These are phyloP conservation scores for Eustalomyia histrio DNA, from an alignment of 2,888 invertebrate species.

Conservation along the genomic window DNA sequence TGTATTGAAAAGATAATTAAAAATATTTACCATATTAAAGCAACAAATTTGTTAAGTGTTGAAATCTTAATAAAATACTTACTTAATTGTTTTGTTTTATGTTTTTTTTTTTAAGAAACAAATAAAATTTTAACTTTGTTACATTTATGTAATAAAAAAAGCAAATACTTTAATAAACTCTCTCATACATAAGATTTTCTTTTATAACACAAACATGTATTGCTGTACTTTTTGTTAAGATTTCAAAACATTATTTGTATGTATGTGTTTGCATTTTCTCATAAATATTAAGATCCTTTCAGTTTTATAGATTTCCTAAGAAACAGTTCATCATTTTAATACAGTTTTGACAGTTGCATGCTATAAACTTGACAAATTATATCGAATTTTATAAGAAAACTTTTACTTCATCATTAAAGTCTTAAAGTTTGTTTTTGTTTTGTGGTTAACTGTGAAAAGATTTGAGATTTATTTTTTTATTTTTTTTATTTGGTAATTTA, in stretches of 20 bases:
- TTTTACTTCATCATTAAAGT: constrained; percentile 31
- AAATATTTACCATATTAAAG: constrained; percentile 5
- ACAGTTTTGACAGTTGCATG: constrained; percentile 58
- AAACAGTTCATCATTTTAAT: constrained; percentile 56
- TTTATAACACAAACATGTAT: neutral
- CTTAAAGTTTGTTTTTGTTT: constrained; percentile 40
- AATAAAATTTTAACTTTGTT: constrained; percentile 5
- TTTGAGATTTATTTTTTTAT: constrained; percentile 5
- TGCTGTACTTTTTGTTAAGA: neutral
- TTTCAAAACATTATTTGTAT: neutral
- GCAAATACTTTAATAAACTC: neutral
- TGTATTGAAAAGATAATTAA: constrained; percentile 41
- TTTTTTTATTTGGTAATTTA: neutral
- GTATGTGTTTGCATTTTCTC: neutral
- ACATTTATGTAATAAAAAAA: neutral
- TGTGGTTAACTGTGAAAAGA: constrained; percentile 39
- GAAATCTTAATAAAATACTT: neutral
- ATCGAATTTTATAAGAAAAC: constrained; percentile 62
- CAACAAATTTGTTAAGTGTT: constrained; percentile 24
- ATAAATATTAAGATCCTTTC: constrained; percentile 1
- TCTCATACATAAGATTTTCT: neutral
- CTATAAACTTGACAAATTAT: constrained; percentile 62
- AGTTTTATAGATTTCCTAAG: constrained; percentile 2
- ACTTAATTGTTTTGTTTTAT: neutral
- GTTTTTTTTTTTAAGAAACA: constrained; percentile 3